Evolutionary conservation across 2,888 invertebrate genomes (phyloP).

Genomic region (Cremastobaeus sp.): DNA sequence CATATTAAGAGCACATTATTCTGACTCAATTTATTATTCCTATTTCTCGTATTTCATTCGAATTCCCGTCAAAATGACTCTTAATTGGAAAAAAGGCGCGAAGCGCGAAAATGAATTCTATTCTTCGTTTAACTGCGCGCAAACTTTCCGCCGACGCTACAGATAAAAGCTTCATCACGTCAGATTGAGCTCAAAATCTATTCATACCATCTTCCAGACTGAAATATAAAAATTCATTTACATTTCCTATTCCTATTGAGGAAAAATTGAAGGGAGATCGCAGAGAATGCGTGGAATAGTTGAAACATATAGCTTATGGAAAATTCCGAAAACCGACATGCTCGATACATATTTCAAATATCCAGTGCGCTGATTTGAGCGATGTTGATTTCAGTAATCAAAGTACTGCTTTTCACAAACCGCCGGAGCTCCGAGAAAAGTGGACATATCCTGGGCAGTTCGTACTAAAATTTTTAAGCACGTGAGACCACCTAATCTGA

Average conservation of each 20-base stretch:
- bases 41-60: slow-evolving; percentile 44
- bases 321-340: too few species aligned
- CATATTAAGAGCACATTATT: slow-evolving; percentile 37
- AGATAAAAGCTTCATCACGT: slow-evolving; percentile 57
- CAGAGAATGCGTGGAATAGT: too few species aligned
- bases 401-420: too few species aligned
- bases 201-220: slow-evolving; percentile 52
- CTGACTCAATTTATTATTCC: slow-evolving; percentile 33
- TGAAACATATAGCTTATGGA: too few species aligned
- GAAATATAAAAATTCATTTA: slow-evolving; percentile 55
- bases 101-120: slow-evolving; percentile 50
- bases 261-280: too few species aligned
- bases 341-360: too few species aligned
- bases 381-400: too few species aligned
- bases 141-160: slow-evolving; percentile 47
- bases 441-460: too few species aligned
- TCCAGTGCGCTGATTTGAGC: too few species aligned
- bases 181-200: slow-evolving; percentile 56
- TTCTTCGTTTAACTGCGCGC: slow-evolving; percentile 51
- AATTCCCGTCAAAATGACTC: slow-evolving; percentile 41
- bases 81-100: slow-evolving; percentile 48
- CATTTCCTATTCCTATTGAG: slow-evolving; percentile 38
- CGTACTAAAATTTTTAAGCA: too few species aligned
- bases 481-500: too few species aligned
- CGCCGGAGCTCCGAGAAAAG: too few species aligned